Evolutionary conservation across 2,113 vertebrate species (phyloP).

Genomic region (Cnemophilus loriae): DNA sequence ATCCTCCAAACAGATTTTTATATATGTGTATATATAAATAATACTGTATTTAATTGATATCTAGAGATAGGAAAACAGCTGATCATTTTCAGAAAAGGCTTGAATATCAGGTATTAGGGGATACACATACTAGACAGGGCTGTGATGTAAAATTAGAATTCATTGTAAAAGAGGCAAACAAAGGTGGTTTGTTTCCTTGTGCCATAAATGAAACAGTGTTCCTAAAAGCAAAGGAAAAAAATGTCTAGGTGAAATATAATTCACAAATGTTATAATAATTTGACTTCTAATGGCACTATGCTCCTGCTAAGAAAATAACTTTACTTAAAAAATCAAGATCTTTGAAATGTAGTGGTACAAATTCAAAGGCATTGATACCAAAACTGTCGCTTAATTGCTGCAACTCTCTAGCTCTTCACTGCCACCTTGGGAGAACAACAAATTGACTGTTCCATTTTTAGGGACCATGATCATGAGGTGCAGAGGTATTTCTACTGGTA

Average conservation of each 20-base stretch:
- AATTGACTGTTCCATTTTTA: background rate
- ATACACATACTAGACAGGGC: background rate
- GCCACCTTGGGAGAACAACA: background rate
- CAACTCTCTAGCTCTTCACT: background rate
- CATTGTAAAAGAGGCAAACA: background rate
- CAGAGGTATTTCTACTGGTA: background rate
- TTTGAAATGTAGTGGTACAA: background rate
- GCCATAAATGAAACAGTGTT: background rate
- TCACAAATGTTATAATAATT: background rate
- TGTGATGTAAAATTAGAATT: background rate
- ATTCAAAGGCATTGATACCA: background rate
- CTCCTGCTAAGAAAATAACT: background rate
- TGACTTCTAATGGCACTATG: background rate
- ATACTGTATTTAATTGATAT: background rate
- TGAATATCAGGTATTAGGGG: background rate
- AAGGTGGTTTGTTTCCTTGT: background rate
- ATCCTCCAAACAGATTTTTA: background rate
- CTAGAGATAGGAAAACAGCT: background rate
- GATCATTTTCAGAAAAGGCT: background rate
- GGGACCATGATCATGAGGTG: background rate
- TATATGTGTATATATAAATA: background rate
- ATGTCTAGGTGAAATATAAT: background rate
- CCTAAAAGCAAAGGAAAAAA: background rate
- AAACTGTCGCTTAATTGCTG: background rate
- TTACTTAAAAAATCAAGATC: background rate